Evolutionary conservation across 2,888 invertebrate genomes (phyloP), one percentile per base, ranked within the genome.

Genomic region (Dasypolia templi): DNA sequence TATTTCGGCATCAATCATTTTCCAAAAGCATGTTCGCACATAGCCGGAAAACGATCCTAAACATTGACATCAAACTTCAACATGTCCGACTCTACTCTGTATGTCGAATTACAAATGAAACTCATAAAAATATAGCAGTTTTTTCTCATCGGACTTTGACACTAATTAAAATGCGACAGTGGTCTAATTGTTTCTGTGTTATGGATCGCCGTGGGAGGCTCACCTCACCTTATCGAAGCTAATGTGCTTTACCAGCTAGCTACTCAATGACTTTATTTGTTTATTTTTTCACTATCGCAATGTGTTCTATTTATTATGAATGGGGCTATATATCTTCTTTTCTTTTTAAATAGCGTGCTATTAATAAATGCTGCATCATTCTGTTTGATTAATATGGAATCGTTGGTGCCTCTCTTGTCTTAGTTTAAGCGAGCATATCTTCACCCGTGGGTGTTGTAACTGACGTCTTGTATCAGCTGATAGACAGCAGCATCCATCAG

Each of bases 191-290:
- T 90, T 79, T 75, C 65, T 67, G 58, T 77, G 77, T 77, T 79
- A 83, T 83, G 74, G 77, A 82, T 86, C 83, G 74, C 72, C 75
- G 72, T 75, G 55, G 75, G 68, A 80, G 81, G 86, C 85, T 88
- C 80, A 88, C 90, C 86, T 63, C 66, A 73, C 81, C 74, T 83
- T 90, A 90, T 89, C 88, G 58, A 55, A 59, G 64, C 75, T 80
- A 77, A 82, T 72, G 68, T 61, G 39, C 56, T 62, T 51, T 61
- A 75, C 64, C 71, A 75, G 26, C 63, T 42, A 62, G 22, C 55
- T 66, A 49, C 66, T 69, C 65, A 77, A 76, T 70, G 62, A 68
- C 63, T 73, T 61, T 75, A 22, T 82, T 82, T 75, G n/a, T 82
- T 82, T 75, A 70, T 74, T 76, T 74, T 49, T 66, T 70, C 67